Base-by-base conservation (phyloP, 64 coral and sea anemone species). In the Montipora capricornis region DNA sequence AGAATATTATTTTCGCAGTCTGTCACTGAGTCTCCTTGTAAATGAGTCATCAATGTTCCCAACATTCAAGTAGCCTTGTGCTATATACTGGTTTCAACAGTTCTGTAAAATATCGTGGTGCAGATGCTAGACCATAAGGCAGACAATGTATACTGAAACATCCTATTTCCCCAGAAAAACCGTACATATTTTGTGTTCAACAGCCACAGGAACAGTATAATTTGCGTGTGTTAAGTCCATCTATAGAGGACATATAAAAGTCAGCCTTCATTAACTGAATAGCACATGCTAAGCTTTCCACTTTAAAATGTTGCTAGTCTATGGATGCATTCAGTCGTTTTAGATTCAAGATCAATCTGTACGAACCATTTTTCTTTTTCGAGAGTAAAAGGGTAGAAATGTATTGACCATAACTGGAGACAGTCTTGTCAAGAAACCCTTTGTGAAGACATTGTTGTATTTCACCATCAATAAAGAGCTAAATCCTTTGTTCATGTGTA, bases 271-370 rank as follows among this genome's bases (percentile, higher is more conserved):
- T 67, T 48, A 91, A 71, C 62, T 91, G 50, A 57, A 75, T 9
- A 71, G 79, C 79, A 75, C 17, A 82, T 53, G 50, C 83, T 11
- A 91, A 61, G 47, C 78, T 73, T 49, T 91, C 79, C 89, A 91
- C 83, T 71, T 83, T 91, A 55, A 91, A 90, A 49, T 90, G 77
- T 67, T 77, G 77, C 20, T 90, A 90, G 45, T 82, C 78, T 29
- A 91, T 69, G n/a, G 67, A 26, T 68, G 64, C 79, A 83, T 91
- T 91, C 78, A 91, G 66, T 91, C 61, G 48, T 74, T 60, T 91
- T 53, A 91, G 79, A 82, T 91, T 91, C 61, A 91, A 58, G 80
- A 91, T 91, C 22, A 75, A 57, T 53, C 77, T 49, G 52, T 69
- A 91, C 73, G 62, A 67, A 55, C 87, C 73, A 89, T 89, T 75